Conservation (phyloP, 2,113 vertebrate genomes). For the Urocynchramus pylzowi region DNA sequence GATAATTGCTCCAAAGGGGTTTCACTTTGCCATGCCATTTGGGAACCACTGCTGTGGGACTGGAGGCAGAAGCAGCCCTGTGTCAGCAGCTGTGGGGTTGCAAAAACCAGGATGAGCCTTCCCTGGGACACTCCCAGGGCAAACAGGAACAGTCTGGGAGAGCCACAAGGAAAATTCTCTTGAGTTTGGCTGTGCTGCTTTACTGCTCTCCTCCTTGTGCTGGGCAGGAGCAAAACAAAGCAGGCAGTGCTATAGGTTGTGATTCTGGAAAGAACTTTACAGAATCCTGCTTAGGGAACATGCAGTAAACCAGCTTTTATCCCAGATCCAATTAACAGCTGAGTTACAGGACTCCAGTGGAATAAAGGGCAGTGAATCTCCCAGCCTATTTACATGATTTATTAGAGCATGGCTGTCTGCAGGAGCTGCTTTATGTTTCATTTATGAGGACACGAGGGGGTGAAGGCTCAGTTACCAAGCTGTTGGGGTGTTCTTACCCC, state of each 20-base stretch:
- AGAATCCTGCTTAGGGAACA: conserved; percentile 4
- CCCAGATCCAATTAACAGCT: conserved; percentile 72
- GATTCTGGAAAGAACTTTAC: not conserved
- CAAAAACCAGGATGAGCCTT: not conserved
- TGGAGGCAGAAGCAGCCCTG: not conserved
- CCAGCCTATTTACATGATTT: conserved; percentile 84
- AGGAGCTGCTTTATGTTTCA: conserved; percentile 78
- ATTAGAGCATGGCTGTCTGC: conserved; percentile 70
- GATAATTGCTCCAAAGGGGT: conserved; percentile 20
- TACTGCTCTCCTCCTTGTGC: not conserved
- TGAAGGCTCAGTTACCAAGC: conserved; percentile 78
- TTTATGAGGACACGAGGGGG: conserved; percentile 81
- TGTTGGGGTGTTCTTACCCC: conserved; percentile 74
- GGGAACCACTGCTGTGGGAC: not conserved
- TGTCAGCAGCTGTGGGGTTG: not conserved
- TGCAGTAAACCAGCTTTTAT: conserved; percentile 37
- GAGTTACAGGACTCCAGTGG: conserved; percentile 50
- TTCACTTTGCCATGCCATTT: not conserved
- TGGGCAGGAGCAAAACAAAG: not conserved
- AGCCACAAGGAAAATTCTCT: not conserved
- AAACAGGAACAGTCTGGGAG: not conserved
- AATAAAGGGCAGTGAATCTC: conserved; percentile 74
- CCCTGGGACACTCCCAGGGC: not conserved
- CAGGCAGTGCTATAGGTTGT: not conserved
- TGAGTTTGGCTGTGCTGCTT: not conserved